A percentile compares a stretch with the other conserved stretches of the same genome.
phyloP scores from a whole-genome alignment of 2,888 invertebrate species.

The Patella ulyssiponensis region DNA sequence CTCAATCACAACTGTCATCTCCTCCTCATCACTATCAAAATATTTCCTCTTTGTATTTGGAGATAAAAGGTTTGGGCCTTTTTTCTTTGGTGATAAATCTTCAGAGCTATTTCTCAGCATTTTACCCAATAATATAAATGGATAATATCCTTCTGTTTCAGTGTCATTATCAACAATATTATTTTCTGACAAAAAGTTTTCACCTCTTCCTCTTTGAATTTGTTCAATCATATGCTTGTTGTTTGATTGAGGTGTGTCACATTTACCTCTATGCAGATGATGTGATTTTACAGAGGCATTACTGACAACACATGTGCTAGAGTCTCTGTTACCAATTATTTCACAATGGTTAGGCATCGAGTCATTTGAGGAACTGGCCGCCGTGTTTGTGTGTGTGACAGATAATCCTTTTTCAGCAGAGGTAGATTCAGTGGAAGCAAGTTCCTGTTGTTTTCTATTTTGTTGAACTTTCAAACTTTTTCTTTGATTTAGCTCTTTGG shows the following conservation, averaged over 20 bases:
- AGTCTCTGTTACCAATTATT: background rate
- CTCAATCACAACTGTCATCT: conserved; percentile 27
- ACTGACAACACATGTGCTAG: background rate
- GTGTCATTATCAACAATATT: conserved; percentile 6
- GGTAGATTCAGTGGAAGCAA: no score
- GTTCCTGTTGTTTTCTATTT: no score
- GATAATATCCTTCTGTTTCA: conserved; percentile 38
- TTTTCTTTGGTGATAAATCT: conserved; percentile 19
- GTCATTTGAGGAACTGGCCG: no score
- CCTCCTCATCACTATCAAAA: conserved; percentile 18
- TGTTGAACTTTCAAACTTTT: no score
- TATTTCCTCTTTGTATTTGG: conserved; percentile 25
- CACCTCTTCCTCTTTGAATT: background rate
- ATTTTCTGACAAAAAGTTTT: background rate
- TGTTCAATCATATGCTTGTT: background rate
- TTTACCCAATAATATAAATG: conserved; percentile 51
- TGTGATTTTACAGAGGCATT: background rate
- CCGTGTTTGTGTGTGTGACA: no score
- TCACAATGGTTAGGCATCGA: no score
- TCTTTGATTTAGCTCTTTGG: conserved; percentile 37
- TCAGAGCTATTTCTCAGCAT: conserved; percentile 37
- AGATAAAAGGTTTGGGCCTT: background rate
- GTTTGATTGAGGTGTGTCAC: background rate
- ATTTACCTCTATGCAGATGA: background rate
- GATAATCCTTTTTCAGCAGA: no score